Percentiles rank a stretch among this genome's conserved stretches.
phyloP scores from a whole-genome alignment of 1,140 invertebrate genomes.

The Drosophila ercepeae region DNA sequence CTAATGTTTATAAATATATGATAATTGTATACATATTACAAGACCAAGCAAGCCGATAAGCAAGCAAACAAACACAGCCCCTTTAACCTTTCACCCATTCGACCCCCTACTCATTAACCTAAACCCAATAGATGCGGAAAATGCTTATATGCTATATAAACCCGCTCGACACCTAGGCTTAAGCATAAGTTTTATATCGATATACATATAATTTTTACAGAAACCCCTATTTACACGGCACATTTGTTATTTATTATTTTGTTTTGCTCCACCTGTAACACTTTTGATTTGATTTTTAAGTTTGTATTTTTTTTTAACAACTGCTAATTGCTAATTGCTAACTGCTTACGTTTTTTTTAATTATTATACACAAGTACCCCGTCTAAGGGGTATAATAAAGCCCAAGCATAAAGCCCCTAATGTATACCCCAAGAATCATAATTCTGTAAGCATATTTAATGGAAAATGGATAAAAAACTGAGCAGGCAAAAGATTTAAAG shows the following conservation, averaged over 20 bases:
- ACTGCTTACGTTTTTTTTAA: too few relatives aligned
- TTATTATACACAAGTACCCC: constrained; percentile 16
- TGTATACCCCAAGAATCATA: constrained; percentile 46
- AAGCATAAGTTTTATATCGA: constrained; percentile 49
- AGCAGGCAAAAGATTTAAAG: constrained; percentile 64
- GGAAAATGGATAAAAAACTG: constrained; percentile 38
- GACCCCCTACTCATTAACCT: constrained; percentile 13
- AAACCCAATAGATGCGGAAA: not conserved
- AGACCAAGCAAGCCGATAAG: constrained; percentile 72
- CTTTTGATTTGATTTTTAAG: constrained; percentile 41
- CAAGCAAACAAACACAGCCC: constrained; percentile 54
- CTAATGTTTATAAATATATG: constrained; percentile 84
- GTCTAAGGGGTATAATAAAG: constrained; percentile 12
- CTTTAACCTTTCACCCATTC: constrained; percentile 13
- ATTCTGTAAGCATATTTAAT: constrained; percentile 46
- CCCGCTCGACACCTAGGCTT: constrained; percentile 59
- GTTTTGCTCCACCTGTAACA: constrained; percentile 49
- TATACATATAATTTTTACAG: constrained; percentile 57
- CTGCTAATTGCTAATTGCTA: constrained; percentile 30
- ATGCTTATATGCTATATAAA: constrained; percentile 25
- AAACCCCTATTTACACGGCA: constrained; percentile 57
- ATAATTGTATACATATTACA: constrained; percentile 77
- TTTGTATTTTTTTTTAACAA: constrained; percentile 35
- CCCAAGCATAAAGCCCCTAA: constrained; percentile 19
- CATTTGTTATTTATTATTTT: constrained; percentile 74